Evolutionary conservation across 2,888 invertebrate genomes (phyloP).

Genomic region (Bellardia pandia): DNA sequence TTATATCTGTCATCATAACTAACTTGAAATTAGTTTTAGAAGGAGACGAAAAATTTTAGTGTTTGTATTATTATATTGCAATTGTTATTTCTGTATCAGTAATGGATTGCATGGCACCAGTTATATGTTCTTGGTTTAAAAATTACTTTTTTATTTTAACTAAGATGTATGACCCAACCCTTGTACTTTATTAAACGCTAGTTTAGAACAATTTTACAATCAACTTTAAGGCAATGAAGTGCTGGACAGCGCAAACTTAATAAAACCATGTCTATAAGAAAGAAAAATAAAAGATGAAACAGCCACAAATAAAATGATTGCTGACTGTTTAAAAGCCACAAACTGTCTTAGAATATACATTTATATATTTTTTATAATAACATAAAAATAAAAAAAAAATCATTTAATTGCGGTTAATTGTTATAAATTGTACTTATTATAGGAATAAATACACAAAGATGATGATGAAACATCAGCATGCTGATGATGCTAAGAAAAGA

Average conservation of each 20-base stretch:
- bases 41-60: too few species aligned
- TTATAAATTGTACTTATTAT: slow-evolving; percentile 62
- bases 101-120: too few species aligned
- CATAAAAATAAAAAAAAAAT: slow-evolving; percentile 41
- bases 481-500: background rate
- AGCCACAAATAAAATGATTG: background rate
- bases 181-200: background rate
- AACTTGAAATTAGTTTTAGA: too few species aligned
- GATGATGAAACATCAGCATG: slow-evolving; percentile 37
- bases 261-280: background rate
- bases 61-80: too few species aligned
- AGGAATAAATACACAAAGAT: slow-evolving; percentile 25
- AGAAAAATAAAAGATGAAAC: background rate
- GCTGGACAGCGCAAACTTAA: background rate
- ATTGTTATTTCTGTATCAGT: too few species aligned
- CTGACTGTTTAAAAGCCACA: slow-evolving; percentile 2
- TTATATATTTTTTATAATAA: background rate
- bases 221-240: background rate
- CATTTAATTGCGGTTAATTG: slow-evolving; percentile 72
- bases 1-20: too few species aligned
- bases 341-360: slow-evolving; percentile 12
- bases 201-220: background rate
- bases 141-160: background rate
- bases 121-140: too few species aligned
- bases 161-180: background rate